phyloP scores from a whole-genome alignment of 2,888 invertebrate genomes.

The Anthophora plumipes region DNA sequence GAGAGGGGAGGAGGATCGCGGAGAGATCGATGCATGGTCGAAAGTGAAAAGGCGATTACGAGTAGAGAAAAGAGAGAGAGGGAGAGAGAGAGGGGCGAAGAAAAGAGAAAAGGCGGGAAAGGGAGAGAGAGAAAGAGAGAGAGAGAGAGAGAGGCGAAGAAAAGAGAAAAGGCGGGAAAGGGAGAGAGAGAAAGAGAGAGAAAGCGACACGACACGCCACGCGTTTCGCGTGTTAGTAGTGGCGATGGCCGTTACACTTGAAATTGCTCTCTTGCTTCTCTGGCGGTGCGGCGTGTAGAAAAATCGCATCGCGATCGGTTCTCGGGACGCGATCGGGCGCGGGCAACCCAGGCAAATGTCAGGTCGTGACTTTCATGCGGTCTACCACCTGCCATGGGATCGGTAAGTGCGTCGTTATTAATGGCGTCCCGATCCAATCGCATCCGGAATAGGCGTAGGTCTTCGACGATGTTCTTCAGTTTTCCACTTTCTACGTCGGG shows the following conservation, averaged over 20 bases:
- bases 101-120: neutral
- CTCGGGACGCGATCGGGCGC: conserved; percentile 75
- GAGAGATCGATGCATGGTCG: conserved; percentile 56
- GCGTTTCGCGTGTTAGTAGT: conserved; percentile 58
- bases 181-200: conserved; percentile 35
- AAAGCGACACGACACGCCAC: conserved; percentile 62
- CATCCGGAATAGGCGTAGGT: conserved; percentile 81
- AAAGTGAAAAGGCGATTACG: conserved; percentile 70
- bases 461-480: conserved; percentile 59
- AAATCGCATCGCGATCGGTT: conserved; percentile 79
- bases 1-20: conserved; percentile 44
- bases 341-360: conserved; percentile 81
- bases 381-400: conserved; percentile 82
- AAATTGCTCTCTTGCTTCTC: conserved; percentile 72
- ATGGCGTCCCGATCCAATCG: conserved; percentile 80
- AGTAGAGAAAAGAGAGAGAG: conserved; percentile 32
- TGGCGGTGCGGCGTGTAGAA: conserved; percentile 61
- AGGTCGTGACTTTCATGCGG: conserved; percentile 84
- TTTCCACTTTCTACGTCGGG: conserved; percentile 60
- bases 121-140: conserved; percentile 23
- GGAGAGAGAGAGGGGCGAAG: conserved; percentile 5
- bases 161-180: conserved; percentile 28
- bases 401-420: conserved; percentile 82
- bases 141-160: conserved; percentile 47
- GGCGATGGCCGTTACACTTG: conserved; percentile 73